These are phyloP conservation scores for Limanda limanda DNA, from an alignment of 2,113 vertebrate genomes.

Conservation along the genomic window DNA sequence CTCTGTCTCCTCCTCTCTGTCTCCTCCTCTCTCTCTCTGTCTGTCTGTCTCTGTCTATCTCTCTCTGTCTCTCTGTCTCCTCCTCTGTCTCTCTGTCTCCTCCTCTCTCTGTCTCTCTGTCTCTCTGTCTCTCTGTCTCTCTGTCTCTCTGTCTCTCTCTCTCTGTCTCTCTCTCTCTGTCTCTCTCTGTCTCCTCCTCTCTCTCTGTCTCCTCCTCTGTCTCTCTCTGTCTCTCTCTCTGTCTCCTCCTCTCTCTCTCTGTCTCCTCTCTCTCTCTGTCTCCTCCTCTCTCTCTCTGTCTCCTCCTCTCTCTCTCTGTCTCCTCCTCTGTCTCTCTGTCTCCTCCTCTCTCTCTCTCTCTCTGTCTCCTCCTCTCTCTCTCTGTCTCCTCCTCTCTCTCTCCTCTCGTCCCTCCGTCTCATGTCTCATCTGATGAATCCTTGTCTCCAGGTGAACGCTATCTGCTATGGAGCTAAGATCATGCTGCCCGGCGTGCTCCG, in stretches of 20 bases:
- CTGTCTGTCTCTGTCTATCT: too few species aligned
- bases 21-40: neutral
- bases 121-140: neutral
- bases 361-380: too few species aligned
- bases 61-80: neutral
- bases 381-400: neutral
- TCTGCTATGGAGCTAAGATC: conserved; percentile 98
- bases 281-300: too few species aligned
- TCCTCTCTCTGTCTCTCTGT: neutral
- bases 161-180: too few species aligned
- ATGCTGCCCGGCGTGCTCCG: conserved; percentile 95
- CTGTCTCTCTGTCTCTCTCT: too few species aligned
- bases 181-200: too few species aligned
- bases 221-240: too few species aligned
- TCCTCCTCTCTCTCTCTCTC: too few species aligned
- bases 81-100: too few species aligned
- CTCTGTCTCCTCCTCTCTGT: neutral
- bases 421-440: too few species aligned
- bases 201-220: neutral
- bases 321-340: too few species aligned
- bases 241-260: neutral
- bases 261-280: neutral
- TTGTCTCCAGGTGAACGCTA: conserved; percentile 91
- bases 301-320: too few species aligned
- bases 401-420: neutral